phyloP scores from a whole-genome alignment of 1,140 invertebrate genomes.

The Physella acuta region DNA sequence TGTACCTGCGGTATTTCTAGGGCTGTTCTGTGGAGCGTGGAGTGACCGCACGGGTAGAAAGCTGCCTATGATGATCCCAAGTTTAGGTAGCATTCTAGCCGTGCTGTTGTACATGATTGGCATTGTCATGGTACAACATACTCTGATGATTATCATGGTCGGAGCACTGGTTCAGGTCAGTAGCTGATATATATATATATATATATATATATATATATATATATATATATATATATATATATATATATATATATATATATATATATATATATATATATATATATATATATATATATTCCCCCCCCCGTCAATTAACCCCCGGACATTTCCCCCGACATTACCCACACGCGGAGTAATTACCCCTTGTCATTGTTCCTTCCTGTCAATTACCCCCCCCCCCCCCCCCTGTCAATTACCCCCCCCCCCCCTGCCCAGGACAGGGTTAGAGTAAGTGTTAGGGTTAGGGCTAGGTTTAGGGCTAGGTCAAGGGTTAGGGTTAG shows the following conservation, averaged over 20 bases:
- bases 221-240: background rate
- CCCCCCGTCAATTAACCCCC: too few relatives aligned
- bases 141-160: constrained; percentile 44
- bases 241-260: background rate
- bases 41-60: constrained; percentile 56
- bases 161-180: constrained; percentile 40
- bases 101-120: constrained; percentile 52
- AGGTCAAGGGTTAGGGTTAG: too few relatives aligned
- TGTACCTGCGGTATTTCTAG: constrained; percentile 53
- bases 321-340: too few relatives aligned
- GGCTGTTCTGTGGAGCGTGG: constrained; percentile 58
- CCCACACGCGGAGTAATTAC: too few relatives aligned
- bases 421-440: too few relatives aligned
- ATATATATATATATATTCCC: background rate
- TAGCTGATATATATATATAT: background rate
- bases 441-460: too few relatives aligned
- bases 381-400: too few relatives aligned
- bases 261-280: background rate
- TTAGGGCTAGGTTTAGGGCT: too few relatives aligned
- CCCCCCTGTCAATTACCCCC: too few relatives aligned
- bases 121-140: constrained; percentile 24
- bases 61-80: constrained; percentile 57
- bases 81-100: constrained; percentile 50
- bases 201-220: background rate
- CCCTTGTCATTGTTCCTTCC: too few relatives aligned